Percentiles rank a stretch among this genome's conserved stretches.
Conservation (phyloP, 2,888 invertebrate species). For the Eilema caniola region DNA sequence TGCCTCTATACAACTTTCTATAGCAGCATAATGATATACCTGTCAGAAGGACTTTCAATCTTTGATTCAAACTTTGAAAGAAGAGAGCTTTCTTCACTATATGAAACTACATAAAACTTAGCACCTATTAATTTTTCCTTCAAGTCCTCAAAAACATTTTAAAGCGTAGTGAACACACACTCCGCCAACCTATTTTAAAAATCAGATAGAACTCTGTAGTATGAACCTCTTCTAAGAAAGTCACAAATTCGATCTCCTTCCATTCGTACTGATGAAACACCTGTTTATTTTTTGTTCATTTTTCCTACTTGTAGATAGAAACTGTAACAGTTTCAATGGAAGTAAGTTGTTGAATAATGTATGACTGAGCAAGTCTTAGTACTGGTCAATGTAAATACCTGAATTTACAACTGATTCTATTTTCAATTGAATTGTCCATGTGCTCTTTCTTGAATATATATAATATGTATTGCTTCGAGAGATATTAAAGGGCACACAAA, state of each 20-base stretch:
- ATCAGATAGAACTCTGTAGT: background rate
- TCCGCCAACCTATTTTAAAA: no score
- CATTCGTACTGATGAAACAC: background rate
- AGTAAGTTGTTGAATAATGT: background rate
- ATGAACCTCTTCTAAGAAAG: background rate
- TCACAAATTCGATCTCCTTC: background rate
- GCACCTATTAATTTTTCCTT: no score
- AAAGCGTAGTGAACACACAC: no score
- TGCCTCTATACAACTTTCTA: no score
- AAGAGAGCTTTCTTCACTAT: no score
- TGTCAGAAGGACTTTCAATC: no score
- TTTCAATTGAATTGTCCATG: background rate
- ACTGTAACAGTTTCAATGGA: conserved; percentile 5
- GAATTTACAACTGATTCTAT: background rate
- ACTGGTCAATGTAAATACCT: background rate
- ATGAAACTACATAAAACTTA: no score
- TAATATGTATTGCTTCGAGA: conserved; percentile 9
- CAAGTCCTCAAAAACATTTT: no score
- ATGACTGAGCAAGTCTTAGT: background rate
- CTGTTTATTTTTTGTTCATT: background rate
- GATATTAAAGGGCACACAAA: conserved; percentile 19
- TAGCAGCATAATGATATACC: no score
- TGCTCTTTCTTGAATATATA: background rate
- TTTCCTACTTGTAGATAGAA: background rate
- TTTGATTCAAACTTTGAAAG: no score